Base-by-base conservation (phyloP, 2,888 invertebrate species). In the Balanococcus diminutus region DNA sequence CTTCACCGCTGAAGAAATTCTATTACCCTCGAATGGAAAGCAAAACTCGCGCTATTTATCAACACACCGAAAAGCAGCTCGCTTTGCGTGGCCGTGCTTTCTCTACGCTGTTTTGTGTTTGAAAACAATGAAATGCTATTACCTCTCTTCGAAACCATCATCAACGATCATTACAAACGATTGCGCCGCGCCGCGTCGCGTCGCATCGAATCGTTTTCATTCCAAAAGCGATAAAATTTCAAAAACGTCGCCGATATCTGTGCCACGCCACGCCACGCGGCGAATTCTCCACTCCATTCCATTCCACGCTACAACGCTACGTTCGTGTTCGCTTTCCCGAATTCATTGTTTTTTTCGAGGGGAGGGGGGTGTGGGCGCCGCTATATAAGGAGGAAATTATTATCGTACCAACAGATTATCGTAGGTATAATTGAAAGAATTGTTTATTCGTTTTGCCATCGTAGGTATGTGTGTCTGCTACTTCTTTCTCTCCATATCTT, bases 81-180 rank as follows among this genome's bases (percentile, higher is more conserved):
- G 22, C 25, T 61, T 61, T 2, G 25, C 61, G 61, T 25, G 61
- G 22, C 61, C 25, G 25, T 11, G 61, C 25, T 61, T 61, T 61
- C 46, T 46, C 46, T n/a, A n/a, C n/a, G n/a, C n/a, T 46, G 46
- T 46, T 46, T 46, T 46, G 61, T 61, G 61, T 61, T 61, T 22
- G 61, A 61, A 61, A 61, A 61, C 61, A 61, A 61, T 61, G 61
- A 61, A 61, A 61, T 61, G 61, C 61, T 61, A 61, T 61, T 61
- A 61, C 61, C 61, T 61, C 61, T 61, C 25, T 61, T 61, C 61
- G 61, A 61, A 61, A 61, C 61, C 61, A 61, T 61, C 61, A 61
- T 61, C 61, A 19, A 25, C 61, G 61, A 61, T 61, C 61, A 61
- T 61, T 61, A 61, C 61, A 61, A 61, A 61, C 61, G n/a, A 25